Evolutionary conservation across 1,140 invertebrate species (phyloP).

Genomic region (Battus philenor): DNA sequence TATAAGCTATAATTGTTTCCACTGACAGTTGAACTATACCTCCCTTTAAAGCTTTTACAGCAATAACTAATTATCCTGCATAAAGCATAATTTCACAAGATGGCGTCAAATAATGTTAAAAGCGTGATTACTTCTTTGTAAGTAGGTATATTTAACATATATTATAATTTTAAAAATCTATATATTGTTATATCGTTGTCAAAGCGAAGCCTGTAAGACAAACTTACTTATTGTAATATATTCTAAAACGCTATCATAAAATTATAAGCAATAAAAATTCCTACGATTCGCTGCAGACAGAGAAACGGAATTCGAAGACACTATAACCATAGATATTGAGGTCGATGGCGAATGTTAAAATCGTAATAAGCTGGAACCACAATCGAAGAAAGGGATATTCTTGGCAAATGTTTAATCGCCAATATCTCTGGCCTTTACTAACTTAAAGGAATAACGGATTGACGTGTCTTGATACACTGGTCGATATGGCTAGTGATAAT

Average conservation of each 20-base stretch:
- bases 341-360: conserved; percentile 30
- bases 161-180: no score
- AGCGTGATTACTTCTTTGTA: no score
- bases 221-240: no score
- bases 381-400: conserved; percentile 33
- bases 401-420: conserved; percentile 20
- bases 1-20: no score
- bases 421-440: background rate
- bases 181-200: no score
- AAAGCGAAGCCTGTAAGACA: no score
- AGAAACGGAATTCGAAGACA: conserved; percentile 28
- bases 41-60: no score
- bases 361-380: conserved; percentile 24
- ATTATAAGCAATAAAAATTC: conserved; percentile 18
- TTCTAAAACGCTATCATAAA: conserved; percentile 5
- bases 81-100: no score
- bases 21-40: no score
- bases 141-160: no score
- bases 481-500: background rate
- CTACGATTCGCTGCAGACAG: conserved; percentile 19
- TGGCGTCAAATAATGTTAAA: no score
- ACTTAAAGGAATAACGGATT: background rate
- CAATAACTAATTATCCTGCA: no score
- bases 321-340: conserved; percentile 23
- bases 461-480: conserved; percentile 9